These are phyloP conservation scores for Falco cherrug DNA, from an alignment of 2,797 vertebrate genomes.

Conservation along the genomic window DNA sequence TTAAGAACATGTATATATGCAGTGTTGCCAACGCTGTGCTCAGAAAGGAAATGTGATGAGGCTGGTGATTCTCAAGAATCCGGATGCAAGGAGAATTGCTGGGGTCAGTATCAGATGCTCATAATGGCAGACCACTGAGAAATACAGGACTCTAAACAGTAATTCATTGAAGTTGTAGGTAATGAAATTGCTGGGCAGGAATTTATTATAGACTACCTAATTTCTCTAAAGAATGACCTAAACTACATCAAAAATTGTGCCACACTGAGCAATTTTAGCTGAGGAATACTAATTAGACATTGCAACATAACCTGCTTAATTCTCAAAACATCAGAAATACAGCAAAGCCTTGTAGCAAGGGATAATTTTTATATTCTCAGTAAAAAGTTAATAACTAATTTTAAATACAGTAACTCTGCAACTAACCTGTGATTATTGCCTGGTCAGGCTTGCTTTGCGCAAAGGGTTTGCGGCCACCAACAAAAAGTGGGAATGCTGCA, in stretches of 20 bases:
- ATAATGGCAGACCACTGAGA: background rate
- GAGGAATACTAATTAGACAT: background rate
- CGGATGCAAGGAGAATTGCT: background rate
- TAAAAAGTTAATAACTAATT: background rate
- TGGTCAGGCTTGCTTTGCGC: background rate
- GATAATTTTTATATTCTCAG: background rate
- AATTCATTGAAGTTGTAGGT: background rate
- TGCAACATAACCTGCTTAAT: background rate
- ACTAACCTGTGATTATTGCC: background rate
- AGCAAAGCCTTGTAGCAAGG: background rate
- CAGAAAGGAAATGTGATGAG: background rate
- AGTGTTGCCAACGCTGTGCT: background rate
- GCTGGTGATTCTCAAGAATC: background rate
- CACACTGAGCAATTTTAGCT: background rate
- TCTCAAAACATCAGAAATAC: background rate
- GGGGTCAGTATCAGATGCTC: background rate
- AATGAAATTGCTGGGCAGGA: background rate
- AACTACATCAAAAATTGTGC: background rate
- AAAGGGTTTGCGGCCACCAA: background rate
- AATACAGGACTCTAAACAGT: background rate
- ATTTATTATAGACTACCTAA: background rate
- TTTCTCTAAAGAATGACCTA: background rate
- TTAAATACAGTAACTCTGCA: background rate
- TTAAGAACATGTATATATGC: background rate
- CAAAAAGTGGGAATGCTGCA: background rate